A percentile compares a stretch with the other conserved stretches of the same genome.
These are phyloP conservation scores for Theretra japonica DNA, from an alignment of 2,888 invertebrate genomes.

Conservation along the genomic window DNA sequence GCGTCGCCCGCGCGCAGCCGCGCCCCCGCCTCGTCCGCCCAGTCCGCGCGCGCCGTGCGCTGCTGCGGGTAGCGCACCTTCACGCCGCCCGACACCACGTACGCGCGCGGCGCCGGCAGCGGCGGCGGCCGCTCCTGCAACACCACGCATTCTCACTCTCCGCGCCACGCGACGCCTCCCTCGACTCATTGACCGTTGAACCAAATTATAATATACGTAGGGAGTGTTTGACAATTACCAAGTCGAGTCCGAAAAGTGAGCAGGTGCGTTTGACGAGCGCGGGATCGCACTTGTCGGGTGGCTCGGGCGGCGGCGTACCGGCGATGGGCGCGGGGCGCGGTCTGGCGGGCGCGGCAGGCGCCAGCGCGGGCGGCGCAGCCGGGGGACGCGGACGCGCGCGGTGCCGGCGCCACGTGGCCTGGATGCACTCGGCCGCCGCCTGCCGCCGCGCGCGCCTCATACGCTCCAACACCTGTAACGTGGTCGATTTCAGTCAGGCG, in stretches of 20 bases:
- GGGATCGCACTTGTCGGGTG: constrained; percentile 93
- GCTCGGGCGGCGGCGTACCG: constrained; percentile 94
- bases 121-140: constrained; percentile 94
- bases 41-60: constrained; percentile 95
- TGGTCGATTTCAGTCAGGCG: background rate
- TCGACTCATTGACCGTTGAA: no score
- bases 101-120: constrained; percentile 94
- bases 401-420: constrained; percentile 94
- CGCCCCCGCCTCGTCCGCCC: constrained; percentile 83
- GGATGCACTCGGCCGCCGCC: constrained; percentile 93
- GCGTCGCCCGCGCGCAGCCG: constrained; percentile 91
- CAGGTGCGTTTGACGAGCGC: constrained; percentile 96
- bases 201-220: no score
- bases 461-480: constrained; percentile 91
- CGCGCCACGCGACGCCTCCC: no score
- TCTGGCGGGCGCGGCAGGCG: constrained; percentile 78
- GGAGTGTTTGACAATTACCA: constrained; percentile 76
- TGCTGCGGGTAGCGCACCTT: constrained; percentile 97
- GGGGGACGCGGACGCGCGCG: constrained; percentile 84
- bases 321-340: constrained; percentile 96
- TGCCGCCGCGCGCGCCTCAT: constrained; percentile 91
- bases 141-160: background rate
- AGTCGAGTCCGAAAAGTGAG: constrained; percentile 94
- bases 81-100: constrained; percentile 95
- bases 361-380: constrained; percentile 40